These are phyloP conservation scores for Nicator chloris DNA, from an alignment of 2,113 vertebrate genomes.

Conservation along the genomic window DNA sequence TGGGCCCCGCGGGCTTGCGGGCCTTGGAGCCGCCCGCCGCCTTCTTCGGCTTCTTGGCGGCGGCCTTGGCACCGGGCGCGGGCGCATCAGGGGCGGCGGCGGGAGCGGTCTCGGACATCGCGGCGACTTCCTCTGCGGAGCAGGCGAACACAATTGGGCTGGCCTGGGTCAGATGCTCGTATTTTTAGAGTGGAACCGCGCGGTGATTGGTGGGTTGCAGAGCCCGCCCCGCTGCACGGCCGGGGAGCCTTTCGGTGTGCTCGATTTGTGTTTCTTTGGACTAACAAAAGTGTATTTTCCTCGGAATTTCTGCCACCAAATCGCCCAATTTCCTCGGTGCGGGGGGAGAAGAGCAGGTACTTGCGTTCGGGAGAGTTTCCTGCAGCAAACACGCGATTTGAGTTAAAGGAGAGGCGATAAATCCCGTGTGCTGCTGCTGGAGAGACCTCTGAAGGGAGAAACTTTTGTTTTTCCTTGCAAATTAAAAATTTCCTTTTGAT, in stretches of 20 bases:
- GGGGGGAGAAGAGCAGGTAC: slow-evolving; percentile 38
- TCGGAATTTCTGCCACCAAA: slow-evolving; percentile 50
- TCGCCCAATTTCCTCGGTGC: neutral
- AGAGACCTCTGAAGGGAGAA: slow-evolving; percentile 54
- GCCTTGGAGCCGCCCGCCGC: slow-evolving; percentile 50
- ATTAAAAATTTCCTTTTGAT: slow-evolving; percentile 51
- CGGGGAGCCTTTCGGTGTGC: slow-evolving; percentile 40
- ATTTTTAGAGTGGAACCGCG: slow-evolving; percentile 74
- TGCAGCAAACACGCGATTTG: neutral
- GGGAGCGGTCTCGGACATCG: slow-evolving; percentile 76
- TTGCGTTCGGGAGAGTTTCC: slow-evolving; percentile 60
- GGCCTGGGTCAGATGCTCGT: slow-evolving; percentile 45
- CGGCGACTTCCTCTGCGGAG: neutral
- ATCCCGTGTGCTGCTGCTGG: slow-evolving; percentile 36
- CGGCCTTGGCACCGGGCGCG: slow-evolving; percentile 48
- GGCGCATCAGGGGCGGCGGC: slow-evolving; percentile 45
- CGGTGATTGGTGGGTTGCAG: slow-evolving; percentile 72
- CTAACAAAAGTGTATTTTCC: slow-evolving; percentile 72
- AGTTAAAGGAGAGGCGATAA: slow-evolving; percentile 54
- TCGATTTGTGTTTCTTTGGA: slow-evolving; percentile 77
- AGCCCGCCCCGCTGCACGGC: slow-evolving; percentile 59
- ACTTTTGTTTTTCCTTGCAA: slow-evolving; percentile 69
- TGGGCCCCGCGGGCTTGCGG: neutral
- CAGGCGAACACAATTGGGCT: slow-evolving; percentile 29
- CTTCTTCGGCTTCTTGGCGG: slow-evolving; percentile 73